A percentile compares a stretch with the other conserved stretches of the same genome.
Conservation (phyloP, 1,140 invertebrate genomes). For the Dinoponera quadriceps region DNA sequence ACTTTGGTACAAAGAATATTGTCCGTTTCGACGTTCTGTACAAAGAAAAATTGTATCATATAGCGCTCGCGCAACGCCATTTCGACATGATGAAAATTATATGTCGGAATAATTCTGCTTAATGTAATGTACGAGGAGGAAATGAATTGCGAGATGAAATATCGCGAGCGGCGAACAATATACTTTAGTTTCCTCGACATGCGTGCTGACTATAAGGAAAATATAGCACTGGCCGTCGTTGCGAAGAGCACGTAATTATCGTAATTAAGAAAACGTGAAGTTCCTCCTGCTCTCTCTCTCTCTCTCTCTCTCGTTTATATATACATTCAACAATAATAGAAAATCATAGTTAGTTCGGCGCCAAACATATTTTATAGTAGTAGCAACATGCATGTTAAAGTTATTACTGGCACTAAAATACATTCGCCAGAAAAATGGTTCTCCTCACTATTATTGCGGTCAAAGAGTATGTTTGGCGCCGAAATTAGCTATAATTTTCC, state of each 20-base stretch:
- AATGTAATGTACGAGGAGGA: constrained; percentile 52
- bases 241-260: constrained; percentile 41
- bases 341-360: too few relatives aligned
- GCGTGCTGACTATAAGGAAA: constrained; percentile 43
- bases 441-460: too few relatives aligned
- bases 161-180: constrained; percentile 28
- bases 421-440: too few relatives aligned
- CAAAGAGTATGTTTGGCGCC: too few relatives aligned
- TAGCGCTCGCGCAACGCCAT: constrained; percentile 29
- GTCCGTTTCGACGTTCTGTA: constrained; percentile 31
- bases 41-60: constrained; percentile 55
- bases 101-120: constrained; percentile 49
- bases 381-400: too few relatives aligned
- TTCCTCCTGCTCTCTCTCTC: constrained; percentile 41
- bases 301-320: not conserved
- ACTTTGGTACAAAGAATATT: constrained; percentile 40
- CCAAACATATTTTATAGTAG: too few relatives aligned
- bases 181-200: constrained; percentile 32
- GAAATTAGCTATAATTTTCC: too few relatives aligned
- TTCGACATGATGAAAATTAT: constrained; percentile 53
- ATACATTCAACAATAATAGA: constrained; percentile 17
- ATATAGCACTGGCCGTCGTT: constrained; percentile 22
- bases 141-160: constrained; percentile 61
- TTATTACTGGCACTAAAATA: too few relatives aligned
- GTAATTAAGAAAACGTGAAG: constrained; percentile 44